Evolutionary conservation across 2,888 invertebrate species (phyloP), one percentile per base, ranked within the genome.

Genomic region (Aphidoletes aphidimyza): DNA sequence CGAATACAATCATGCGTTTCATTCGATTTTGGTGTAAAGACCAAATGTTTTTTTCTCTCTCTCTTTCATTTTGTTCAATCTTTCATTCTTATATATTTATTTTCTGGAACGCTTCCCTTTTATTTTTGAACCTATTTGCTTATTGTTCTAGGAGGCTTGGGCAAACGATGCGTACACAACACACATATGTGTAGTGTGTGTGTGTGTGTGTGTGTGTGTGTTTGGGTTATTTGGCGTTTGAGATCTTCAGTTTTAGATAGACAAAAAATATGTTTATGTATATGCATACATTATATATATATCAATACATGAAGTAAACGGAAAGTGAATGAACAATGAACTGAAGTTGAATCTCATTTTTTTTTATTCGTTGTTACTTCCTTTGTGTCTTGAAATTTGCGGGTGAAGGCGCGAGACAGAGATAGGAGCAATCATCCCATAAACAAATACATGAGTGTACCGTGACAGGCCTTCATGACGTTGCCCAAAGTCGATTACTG

Each of bases 381-480:
- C 30, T 69, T 69, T 69, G 69, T 69, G 30, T 69, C 69, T 30
- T 22, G 11, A 39, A 14, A 30, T 69, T 11, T 5, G 69, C 69
- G 11, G 34, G 69, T 30, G 30, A 30, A 69, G 11, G 69, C 34
- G 69, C 2, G n/a, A n/a, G n/a, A 69, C 69, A 69, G 69, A 69
- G 69, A 69, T 30, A 30, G 14, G 14, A 69, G 0, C n/a, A 11
- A 22, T 14, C 26, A 26, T 54, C 26, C 22, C 26, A 26, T 54
- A 54, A 8, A 54, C 5, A 54, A 3, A 54, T 54, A 69, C 14
- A 69, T 69, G 30, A 69, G 14, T 34, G 30, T 69, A 30, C 11
- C 17, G 69, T 69, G 69, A 69, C 69, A 30, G 69, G 69, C 69
- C 69, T 69, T 69, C 69, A 69, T 69, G 69, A 69, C 69, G 69